Conservation (phyloP, 2,888 invertebrate genomes). For the Phalera bucephala region DNA sequence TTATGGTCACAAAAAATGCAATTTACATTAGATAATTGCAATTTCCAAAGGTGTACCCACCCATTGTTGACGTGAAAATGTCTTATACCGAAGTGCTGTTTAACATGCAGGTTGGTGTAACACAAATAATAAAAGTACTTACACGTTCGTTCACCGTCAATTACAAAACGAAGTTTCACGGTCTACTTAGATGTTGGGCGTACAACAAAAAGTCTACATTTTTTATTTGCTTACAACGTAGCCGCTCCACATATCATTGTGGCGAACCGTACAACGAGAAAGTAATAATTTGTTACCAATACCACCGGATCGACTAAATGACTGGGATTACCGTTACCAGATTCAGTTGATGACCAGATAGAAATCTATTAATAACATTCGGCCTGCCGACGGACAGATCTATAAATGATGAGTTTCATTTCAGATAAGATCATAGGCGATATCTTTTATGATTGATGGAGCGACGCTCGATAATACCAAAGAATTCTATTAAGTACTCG, state of each 20-base stretch:
- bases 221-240: slow-evolving; percentile 17
- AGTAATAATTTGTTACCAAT: slow-evolving; percentile 76
- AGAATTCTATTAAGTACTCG: slow-evolving; percentile 71
- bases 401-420: slow-evolving; percentile 82
- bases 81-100: too few relatives aligned
- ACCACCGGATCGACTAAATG: slow-evolving; percentile 63
- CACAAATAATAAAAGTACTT: too few relatives aligned
- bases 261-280: slow-evolving; percentile 20
- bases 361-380: slow-evolving; percentile 81
- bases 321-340: slow-evolving; percentile 72
- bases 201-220: slow-evolving; percentile 17
- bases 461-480: slow-evolving; percentile 59
- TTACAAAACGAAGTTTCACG: not conserved
- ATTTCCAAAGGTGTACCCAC: too few relatives aligned
- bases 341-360: slow-evolving; percentile 78
- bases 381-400: slow-evolving; percentile 75
- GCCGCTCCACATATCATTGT: slow-evolving; percentile 27
- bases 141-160: not conserved
- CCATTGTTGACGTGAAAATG: too few relatives aligned
- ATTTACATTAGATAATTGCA: too few relatives aligned
- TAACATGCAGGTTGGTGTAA: too few relatives aligned
- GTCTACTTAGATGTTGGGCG: slow-evolving; percentile 9
- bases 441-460: slow-evolving; percentile 76
- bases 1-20: too few relatives aligned
- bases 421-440: slow-evolving; percentile 78